phyloP scores from a whole-genome alignment of 53 echinoderm and acorn worm genomes.

The Arbacia lixula region DNA sequence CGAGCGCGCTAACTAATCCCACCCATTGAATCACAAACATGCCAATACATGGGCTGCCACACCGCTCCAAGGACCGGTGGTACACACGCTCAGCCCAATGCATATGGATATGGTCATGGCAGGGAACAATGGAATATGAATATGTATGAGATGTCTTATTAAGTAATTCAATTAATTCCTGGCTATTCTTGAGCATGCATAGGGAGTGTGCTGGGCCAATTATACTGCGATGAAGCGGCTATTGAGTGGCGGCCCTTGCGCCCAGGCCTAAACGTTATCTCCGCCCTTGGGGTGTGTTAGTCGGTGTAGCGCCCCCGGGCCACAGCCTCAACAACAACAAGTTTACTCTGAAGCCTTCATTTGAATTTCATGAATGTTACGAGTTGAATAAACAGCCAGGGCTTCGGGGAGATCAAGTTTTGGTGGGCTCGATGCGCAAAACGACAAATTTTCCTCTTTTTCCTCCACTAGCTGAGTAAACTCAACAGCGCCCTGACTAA shows the following conservation, averaged over 20 bases:
- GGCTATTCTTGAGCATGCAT: constrained; percentile 21
- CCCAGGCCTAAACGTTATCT: too few species aligned
- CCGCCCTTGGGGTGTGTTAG: constrained; percentile 20
- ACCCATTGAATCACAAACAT: constrained; percentile 32
- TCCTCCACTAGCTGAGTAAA: constrained; percentile 22
- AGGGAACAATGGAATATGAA: background rate
- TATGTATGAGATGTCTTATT: constrained; percentile 34
- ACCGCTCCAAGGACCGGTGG: background rate
- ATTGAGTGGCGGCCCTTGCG: constrained; percentile 4
- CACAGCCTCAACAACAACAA: background rate
- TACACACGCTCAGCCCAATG: constrained; percentile 5
- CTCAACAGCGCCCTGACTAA: constrained; percentile 18
- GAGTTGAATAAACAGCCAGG: constrained; percentile 30
- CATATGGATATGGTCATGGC: too few species aligned
- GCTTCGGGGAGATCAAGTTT: constrained; percentile 11
- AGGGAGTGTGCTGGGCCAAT: constrained; percentile 6
- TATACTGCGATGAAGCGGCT: constrained; percentile 29
- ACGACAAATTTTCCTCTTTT: constrained; percentile 16
- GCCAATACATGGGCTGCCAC: constrained; percentile 17
- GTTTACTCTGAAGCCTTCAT: constrained; percentile 22
- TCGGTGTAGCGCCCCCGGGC: constrained; percentile 18
- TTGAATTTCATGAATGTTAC: constrained; percentile 55
- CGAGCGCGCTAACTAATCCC: constrained; percentile 4
- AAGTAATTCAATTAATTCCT: constrained; percentile 15
- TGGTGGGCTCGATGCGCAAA: background rate